phyloP scores from a whole-genome alignment of 2,797 vertebrate species.

The Rallus crepitans region DNA sequence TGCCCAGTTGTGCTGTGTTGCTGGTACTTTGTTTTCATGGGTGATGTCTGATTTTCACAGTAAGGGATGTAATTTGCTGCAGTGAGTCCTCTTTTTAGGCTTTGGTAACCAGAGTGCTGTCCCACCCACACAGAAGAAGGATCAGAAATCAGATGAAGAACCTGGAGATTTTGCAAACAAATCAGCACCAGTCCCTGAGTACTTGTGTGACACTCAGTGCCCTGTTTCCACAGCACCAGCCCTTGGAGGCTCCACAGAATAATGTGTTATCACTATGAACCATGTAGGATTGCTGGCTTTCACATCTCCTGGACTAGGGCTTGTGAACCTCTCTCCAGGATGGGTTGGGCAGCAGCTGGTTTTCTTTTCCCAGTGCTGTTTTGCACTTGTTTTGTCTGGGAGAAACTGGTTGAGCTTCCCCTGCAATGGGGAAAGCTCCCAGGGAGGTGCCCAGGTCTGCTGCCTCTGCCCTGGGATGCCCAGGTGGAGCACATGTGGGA shows the following conservation, averaged over 20 bases:
- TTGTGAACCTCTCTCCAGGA: background rate
- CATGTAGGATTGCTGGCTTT: background rate
- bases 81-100: background rate
- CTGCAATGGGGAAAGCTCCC: background rate
- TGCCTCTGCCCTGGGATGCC: background rate
- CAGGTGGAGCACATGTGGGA: background rate
- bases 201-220: background rate
- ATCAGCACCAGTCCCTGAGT: background rate
- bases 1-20: background rate
- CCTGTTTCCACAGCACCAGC: background rate
- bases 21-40: background rate
- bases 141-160: background rate
- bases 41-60: background rate
- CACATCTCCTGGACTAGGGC: background rate
- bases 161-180: background rate
- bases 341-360: background rate
- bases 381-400: background rate
- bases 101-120: background rate
- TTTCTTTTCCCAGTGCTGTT: background rate
- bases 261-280: background rate
- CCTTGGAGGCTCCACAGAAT: background rate
- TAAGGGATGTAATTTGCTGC: background rate
- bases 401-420: background rate
- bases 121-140: background rate
- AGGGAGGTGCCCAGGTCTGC: background rate